Base-by-base conservation (phyloP, 2,113 vertebrate genomes). In the Mesoclemmys tuberculata region DNA sequence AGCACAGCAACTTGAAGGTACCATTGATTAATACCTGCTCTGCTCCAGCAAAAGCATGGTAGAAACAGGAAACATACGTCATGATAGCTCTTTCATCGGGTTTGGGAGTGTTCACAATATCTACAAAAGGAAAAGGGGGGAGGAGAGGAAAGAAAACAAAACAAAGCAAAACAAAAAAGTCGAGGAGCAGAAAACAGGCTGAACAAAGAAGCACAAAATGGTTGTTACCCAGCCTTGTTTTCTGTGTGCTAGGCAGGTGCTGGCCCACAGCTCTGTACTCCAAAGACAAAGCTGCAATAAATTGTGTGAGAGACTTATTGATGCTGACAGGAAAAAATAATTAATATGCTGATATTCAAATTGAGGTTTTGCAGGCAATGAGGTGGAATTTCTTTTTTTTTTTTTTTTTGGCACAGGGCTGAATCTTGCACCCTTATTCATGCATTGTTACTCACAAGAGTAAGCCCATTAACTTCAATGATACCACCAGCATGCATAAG, bases 11-110 rank as follows among this genome's bases (percentile, higher is more conserved):
- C 97, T 94, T 88, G 48, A 92, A 95, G 38, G 78, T 92, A 93
- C 71, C 71, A 10, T 94, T 87, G 87, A 93, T 87, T 91, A 91
- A 44, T 99, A 99, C 99, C 99, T 99, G 99, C 98, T 99, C 99
- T 81, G 99, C 99, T 98, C 99, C 99, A 98, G 99, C 99, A 97
- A 99, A 99, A 94, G 99, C 99, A 90, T 99, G 99, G 97, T 99
- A 99, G 98, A 99, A 99, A 98, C 99, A 99, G 97, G 99, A 99
- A 51, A 99, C 99, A 71, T 99, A 99, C 95, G 99, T 99, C 99
- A 99, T 99, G 98, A 99, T 99, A 88, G 99, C 99, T 99, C 99
- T 99, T 97, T 99, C 99, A 94, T 99, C 99, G 0, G 99, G 99
- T 97, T 99, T 99, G 88, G 99, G 99, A 95, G 99, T 99, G 97